Evolutionary conservation across 35 echinoderm and acorn worm genomes (phyloP).

Genomic region (Chiridota heheva): DNA sequence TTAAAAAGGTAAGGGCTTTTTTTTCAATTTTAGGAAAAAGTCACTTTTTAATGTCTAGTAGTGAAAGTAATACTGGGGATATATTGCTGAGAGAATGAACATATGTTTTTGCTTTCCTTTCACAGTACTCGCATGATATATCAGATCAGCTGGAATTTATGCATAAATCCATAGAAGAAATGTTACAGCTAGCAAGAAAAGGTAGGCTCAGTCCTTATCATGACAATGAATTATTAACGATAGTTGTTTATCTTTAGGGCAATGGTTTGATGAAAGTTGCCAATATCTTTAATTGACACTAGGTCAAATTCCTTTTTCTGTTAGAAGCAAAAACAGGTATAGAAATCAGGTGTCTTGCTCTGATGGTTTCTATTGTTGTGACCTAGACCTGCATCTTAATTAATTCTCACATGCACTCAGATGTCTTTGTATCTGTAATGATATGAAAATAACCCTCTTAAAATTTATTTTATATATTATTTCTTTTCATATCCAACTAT

Average conservation of each 20-base stretch:
- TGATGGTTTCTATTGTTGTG: too few relatives aligned
- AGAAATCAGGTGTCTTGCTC: too few relatives aligned
- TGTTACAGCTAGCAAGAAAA: not conserved
- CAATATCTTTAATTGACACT: too few relatives aligned
- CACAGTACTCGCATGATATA: not conserved
- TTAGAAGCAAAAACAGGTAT: too few relatives aligned
- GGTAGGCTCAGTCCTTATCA: not conserved
- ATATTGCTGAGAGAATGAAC: not conserved
- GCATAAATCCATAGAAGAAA: not conserved
- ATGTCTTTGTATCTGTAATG: too few relatives aligned
- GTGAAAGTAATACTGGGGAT: not conserved
- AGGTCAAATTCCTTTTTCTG: too few relatives aligned
- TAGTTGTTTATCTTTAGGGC: not conserved
- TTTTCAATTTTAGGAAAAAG: not conserved
- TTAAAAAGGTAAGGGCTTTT: not conserved
- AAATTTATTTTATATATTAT: too few relatives aligned
- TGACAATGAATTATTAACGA: not conserved
- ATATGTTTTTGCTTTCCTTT: not conserved
- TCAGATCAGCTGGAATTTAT: not conserved
- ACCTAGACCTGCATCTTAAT: too few relatives aligned
- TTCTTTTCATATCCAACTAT: too few relatives aligned
- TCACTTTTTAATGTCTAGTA: not conserved
- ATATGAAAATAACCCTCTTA: too few relatives aligned
- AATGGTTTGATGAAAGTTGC: not conserved
- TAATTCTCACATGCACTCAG: too few relatives aligned